A percentile compares a stretch with the other conserved stretches of the same genome.
Conservation (phyloP, 2,113 vertebrate genomes). For the Bufo bufo region DNA sequence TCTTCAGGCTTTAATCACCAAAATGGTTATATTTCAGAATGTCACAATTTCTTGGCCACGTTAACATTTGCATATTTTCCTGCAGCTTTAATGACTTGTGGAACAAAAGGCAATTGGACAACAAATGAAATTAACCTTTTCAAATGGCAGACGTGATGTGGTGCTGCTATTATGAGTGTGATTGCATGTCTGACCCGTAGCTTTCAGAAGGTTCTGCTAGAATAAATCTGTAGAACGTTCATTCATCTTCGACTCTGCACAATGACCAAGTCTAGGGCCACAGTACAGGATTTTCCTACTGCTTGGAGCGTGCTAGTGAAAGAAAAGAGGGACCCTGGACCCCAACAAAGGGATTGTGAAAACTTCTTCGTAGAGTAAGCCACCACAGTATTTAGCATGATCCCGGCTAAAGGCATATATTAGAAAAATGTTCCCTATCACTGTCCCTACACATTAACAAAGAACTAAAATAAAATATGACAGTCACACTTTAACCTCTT, state of each 20-base stretch:
- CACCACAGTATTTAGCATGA: no score
- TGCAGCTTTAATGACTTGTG: conserved; percentile 37
- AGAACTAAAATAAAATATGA: no score
- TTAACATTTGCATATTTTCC: conserved; percentile 41
- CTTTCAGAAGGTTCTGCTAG: neutral
- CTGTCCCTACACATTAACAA: no score
- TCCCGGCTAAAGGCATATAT: no score
- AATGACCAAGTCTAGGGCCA: neutral
- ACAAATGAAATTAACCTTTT: conserved; percentile 41
- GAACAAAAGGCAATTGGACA: conserved; percentile 34
- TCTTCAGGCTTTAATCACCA: neutral
- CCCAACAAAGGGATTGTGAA: neutral
- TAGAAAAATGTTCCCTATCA: no score
- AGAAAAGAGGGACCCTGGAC: neutral
- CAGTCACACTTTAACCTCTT: no score
- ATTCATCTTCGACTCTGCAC: neutral
- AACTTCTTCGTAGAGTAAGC: neutral
- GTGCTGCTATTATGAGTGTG: conserved; percentile 8
- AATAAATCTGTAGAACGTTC: conserved; percentile 19
- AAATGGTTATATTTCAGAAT: conserved; percentile 14
- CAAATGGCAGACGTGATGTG: conserved; percentile 28
- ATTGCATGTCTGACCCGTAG: neutral
- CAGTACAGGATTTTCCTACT: neutral
- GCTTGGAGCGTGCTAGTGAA: neutral
- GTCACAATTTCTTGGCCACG: conserved; percentile 17